Conservation (phyloP, 2,888 invertebrate genomes). For the Leptinotarsa haldemani region DNA sequence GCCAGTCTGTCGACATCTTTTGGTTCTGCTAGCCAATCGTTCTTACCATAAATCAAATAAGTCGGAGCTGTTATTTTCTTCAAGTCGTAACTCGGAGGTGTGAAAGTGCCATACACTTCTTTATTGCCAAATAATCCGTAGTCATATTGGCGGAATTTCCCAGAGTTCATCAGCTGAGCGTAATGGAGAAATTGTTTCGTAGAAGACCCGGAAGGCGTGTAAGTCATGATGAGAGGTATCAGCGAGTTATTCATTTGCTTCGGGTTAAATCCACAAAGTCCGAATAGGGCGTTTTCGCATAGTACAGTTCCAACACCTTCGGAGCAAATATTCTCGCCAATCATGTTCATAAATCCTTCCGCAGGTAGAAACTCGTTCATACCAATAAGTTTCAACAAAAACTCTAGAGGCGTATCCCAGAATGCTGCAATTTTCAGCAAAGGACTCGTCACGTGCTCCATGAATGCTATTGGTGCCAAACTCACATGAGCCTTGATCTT, state of each 20-base stretch:
- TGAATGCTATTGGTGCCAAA: slow-evolving; percentile 77
- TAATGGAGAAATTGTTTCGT: slow-evolving; percentile 79
- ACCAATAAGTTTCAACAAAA: slow-evolving; percentile 26
- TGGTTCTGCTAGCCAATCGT: slow-evolving; percentile 67
- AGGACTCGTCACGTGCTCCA: slow-evolving; percentile 68
- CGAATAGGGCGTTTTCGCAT: slow-evolving; percentile 58
- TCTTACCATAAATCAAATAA: slow-evolving; percentile 65
- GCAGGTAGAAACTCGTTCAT: slow-evolving; percentile 29
- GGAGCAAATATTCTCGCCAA: not conserved
- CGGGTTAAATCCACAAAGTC: slow-evolving; percentile 58
- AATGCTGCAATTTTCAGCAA: slow-evolving; percentile 52
- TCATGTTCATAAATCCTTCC: slow-evolving; percentile 21
- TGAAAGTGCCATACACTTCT: slow-evolving; percentile 56
- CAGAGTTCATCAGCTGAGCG: slow-evolving; percentile 70
- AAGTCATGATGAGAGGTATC: slow-evolving; percentile 48
- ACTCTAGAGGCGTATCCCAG: slow-evolving; percentile 34
- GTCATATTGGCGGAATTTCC: slow-evolving; percentile 68
- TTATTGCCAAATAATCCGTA: slow-evolving; percentile 63
- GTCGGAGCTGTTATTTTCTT: slow-evolving; percentile 63
- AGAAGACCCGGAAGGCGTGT: slow-evolving; percentile 64
- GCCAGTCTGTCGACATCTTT: slow-evolving; percentile 46
- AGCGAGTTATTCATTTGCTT: slow-evolving; percentile 58
- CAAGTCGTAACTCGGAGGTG: slow-evolving; percentile 65
- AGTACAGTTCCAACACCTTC: slow-evolving; percentile 35
- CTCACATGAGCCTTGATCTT: slow-evolving; percentile 77